Evolutionary conservation across 2,797 vertebrate species (phyloP).

Genomic region (Tolypeutes matacus): DNA sequence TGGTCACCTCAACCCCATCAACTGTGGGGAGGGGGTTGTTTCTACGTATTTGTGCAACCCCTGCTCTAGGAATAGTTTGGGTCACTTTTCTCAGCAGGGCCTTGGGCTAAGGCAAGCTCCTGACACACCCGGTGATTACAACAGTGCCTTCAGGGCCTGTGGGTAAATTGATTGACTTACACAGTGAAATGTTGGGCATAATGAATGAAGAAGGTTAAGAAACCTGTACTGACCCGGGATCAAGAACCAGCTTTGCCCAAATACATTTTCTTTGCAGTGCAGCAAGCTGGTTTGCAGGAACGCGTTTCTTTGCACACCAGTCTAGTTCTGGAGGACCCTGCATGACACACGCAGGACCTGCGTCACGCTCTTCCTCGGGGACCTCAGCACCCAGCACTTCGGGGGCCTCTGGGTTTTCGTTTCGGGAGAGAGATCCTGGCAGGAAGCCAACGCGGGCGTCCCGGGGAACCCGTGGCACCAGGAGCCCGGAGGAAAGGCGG

Average conservation of each 20-base stretch:
- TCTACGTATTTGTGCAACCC: not conserved
- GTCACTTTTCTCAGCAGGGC: not conserved
- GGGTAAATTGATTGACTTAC: not conserved
- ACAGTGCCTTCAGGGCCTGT: not conserved
- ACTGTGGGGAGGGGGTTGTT: fast-evolving
- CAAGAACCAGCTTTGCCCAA: not conserved
- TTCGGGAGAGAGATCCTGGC: not conserved
- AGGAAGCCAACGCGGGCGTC: not conserved
- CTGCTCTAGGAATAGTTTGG: not conserved
- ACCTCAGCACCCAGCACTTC: not conserved
- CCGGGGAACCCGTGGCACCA: not conserved
- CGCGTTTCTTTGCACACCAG: conserved; percentile 16
- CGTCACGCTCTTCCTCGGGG: not conserved
- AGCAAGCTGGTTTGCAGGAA: not conserved
- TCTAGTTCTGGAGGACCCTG: not conserved
- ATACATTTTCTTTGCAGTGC: not conserved
- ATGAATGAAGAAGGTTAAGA: not conserved
- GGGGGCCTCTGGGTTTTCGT: not conserved
- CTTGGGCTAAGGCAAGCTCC: not conserved
- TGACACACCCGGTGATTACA: not conserved
- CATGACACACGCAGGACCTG: not conserved
- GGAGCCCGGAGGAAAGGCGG: not conserved
- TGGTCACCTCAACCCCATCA: not conserved
- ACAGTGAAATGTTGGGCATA: not conserved
- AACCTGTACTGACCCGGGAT: not conserved